Conservation (phyloP, 2,797 vertebrate species). For the Notolepis coatsorum region DNA sequence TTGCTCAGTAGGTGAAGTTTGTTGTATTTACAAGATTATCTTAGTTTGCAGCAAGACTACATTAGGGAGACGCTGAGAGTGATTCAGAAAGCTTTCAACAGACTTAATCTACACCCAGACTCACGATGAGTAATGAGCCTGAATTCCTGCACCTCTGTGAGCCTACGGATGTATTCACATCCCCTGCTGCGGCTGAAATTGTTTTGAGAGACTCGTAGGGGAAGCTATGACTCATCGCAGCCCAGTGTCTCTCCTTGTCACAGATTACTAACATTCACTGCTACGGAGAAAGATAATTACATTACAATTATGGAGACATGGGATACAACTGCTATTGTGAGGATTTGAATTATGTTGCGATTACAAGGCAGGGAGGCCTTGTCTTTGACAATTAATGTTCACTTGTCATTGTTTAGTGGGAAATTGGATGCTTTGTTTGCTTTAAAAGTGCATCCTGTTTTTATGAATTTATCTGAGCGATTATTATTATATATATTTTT, state of each 20-base stretch:
- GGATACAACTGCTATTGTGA: slow-evolving; percentile 64
- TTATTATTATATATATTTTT: too few species aligned
- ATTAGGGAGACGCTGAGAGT: slow-evolving; percentile 72
- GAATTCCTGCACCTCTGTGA: slow-evolving; percentile 70
- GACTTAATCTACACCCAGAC: slow-evolving; percentile 67
- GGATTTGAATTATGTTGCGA: slow-evolving; percentile 61
- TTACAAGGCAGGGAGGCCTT: slow-evolving; percentile 48
- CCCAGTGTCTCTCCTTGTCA: slow-evolving; percentile 68
- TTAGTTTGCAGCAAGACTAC: slow-evolving; percentile 69
- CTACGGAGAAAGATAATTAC: slow-evolving; percentile 67
- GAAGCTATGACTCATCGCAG: slow-evolving; percentile 72
- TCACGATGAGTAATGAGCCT: slow-evolving; percentile 65
- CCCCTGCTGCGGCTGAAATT: slow-evolving; percentile 69
- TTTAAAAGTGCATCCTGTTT: slow-evolving; percentile 19
- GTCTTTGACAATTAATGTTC: slow-evolving; percentile 51
- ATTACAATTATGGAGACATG: slow-evolving; percentile 66
- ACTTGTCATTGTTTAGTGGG: slow-evolving; percentile 21
- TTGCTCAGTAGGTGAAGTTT: slow-evolving; percentile 31
- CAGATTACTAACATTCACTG: slow-evolving; percentile 73
- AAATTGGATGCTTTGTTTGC: slow-evolving; percentile 9
- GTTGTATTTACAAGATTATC: slow-evolving; percentile 60
- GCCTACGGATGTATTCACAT: slow-evolving; percentile 66
- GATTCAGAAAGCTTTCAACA: slow-evolving; percentile 71
- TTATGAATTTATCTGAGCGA: too few species aligned
- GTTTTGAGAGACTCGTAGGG: slow-evolving; percentile 69